Conservation (phyloP, 2,888 invertebrate species). For the Synanthedon tipuliformis region DNA sequence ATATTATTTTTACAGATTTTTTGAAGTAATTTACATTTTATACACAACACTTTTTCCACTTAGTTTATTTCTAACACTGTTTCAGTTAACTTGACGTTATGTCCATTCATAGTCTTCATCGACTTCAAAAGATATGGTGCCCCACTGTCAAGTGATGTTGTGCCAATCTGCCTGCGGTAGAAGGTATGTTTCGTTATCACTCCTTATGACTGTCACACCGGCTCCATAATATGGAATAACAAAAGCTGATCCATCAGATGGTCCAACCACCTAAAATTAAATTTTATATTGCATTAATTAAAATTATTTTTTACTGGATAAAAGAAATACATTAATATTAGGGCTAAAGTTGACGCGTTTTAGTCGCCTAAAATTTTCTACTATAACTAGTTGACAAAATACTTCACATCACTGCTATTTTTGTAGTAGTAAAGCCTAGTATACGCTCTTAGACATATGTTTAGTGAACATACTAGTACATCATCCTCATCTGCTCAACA, state of each 20-base stretch:
- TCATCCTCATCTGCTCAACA: too few relatives aligned
- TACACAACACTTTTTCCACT: neutral
- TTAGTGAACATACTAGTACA: too few relatives aligned
- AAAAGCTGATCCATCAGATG: slow-evolving; percentile 94
- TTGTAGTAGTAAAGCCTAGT: too few relatives aligned
- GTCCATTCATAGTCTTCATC: slow-evolving; percentile 66
- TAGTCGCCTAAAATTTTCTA: too few relatives aligned
- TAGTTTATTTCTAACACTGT: neutral
- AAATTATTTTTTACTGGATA: too few relatives aligned
- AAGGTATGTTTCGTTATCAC: slow-evolving; percentile 87
- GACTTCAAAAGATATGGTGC: slow-evolving; percentile 55
- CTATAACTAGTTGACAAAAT: too few relatives aligned
- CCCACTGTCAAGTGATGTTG: slow-evolving; percentile 68
- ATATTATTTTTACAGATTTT: too few relatives aligned
- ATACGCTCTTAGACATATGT: too few relatives aligned
- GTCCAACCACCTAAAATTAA: slow-evolving; percentile 78
- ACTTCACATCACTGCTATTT: too few relatives aligned
- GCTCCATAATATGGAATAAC: slow-evolving; percentile 95
- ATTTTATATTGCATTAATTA: too few relatives aligned
- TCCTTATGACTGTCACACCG: slow-evolving; percentile 80
- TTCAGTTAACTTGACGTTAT: slow-evolving; percentile 17
- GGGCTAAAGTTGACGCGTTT: too few relatives aligned
- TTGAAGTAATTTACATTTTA: neutral
- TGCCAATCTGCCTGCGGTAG: slow-evolving; percentile 85
- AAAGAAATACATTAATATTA: too few relatives aligned